Evolutionary conservation across 2,797 vertebrate species (phyloP), one percentile per base, ranked within the genome.

Genomic region (Tachyglossus aculeatus): DNA sequence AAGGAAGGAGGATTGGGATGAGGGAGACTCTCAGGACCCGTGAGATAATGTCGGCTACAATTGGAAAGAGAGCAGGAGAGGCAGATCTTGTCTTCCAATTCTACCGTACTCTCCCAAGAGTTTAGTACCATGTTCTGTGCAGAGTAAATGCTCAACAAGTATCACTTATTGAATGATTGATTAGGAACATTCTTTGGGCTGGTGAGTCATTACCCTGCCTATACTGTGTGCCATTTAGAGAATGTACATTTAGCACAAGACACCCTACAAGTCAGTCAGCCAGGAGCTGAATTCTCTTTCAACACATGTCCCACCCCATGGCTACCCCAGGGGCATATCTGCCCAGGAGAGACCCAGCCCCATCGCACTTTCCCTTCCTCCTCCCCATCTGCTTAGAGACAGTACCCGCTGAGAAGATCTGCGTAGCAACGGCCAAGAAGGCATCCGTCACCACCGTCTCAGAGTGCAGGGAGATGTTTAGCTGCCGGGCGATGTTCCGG

Each of bases 371-470:
- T 43, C 34, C 36, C 25, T 21, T 32, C 0, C 3, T 54, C 41
- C 59, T 31, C 57, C 34, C 48, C 1, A 15, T 34, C 16, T 18
- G 34, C 2, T 27, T 11, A 44, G 74, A 45, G 16, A 31, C 73
- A 48, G n/a, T n/a, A 99, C 98, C 98, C 92, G 97, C 96, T 2
- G 95, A 94, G 89, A 99, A 98, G 55, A 99, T 97, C 86, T 99
- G 96, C 0, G 95, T 89, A 0, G 97, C 97, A 22, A 99, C 96
- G 0, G 96, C 96, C 81, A 98, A 89, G 89, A 98, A 98, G 4
- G 98, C 98, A 0, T 99, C 97, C 0, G 96, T 97, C 88, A 99
- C 95, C 57, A 96, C 89, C 0, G 79, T 92, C 90, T 99, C 98
- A 0, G 95, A 96, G 4, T 96, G 94, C 77, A 98, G 92, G 0